Conservation (phyloP, 2,888 invertebrate genomes). For the Adineta ricciae region DNA sequence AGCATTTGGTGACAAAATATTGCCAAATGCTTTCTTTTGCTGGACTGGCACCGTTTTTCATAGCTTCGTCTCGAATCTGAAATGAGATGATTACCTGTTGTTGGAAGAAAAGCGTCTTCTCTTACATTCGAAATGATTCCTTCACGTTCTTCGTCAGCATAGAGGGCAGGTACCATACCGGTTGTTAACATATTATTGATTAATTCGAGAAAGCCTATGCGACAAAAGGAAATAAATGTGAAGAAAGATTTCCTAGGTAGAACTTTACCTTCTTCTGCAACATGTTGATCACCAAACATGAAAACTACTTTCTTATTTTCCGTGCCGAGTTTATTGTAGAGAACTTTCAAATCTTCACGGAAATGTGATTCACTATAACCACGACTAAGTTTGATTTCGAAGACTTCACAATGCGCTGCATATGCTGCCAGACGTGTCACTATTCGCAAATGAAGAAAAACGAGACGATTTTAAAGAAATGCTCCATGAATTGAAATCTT, state of each 20-base stretch:
- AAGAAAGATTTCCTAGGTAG: conserved; percentile 39
- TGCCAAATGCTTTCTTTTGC: conserved; percentile 75
- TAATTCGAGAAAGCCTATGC: conserved; percentile 64
- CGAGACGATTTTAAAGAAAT: neutral
- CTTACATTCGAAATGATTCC: conserved; percentile 58
- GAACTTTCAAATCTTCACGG: conserved; percentile 71
- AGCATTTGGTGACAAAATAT: conserved; percentile 66
- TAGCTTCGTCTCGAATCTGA: conserved; percentile 60
- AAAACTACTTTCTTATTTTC: conserved; percentile 70
- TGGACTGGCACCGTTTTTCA: conserved; percentile 62
- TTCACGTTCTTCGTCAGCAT: conserved; percentile 78
- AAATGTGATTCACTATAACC: conserved; percentile 73
- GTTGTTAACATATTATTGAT: conserved; percentile 83
- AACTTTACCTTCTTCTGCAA: conserved; percentile 51
- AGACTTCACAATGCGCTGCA: conserved; percentile 68
- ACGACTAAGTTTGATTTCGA: conserved; percentile 70
- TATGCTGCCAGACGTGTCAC: conserved; percentile 66
- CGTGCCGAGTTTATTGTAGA: conserved; percentile 67
- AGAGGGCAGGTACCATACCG: conserved; percentile 74
- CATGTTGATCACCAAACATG: conserved; percentile 71
- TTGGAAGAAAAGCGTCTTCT: neutral
- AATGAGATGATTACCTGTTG: conserved; percentile 2
- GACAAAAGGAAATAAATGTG: conserved; percentile 37
- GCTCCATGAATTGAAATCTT: conserved; percentile 18
- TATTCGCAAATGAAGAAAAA: neutral